Conservation (phyloP, 2,888 invertebrate species). For the Pseudococcus jackbeardsleyi region DNA sequence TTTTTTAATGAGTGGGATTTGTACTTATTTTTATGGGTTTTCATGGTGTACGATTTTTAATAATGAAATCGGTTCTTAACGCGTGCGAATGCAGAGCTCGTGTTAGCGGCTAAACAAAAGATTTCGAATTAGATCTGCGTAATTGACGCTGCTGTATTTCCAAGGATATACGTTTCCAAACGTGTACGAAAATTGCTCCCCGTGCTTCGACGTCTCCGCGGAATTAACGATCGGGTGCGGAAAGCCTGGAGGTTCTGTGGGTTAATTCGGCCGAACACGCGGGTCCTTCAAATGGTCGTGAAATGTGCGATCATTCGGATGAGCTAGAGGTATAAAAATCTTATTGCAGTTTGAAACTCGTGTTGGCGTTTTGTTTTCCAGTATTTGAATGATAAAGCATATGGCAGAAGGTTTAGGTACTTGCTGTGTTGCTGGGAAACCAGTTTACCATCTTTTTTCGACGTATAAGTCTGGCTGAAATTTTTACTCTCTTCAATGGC, state of each 20-base stretch:
- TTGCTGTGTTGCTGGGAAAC: neutral
- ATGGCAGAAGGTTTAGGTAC: neutral
- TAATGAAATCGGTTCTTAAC: constrained; percentile 11
- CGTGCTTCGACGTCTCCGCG: neutral
- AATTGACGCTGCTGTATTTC: neutral
- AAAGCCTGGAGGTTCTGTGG: neutral
- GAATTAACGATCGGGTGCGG: neutral
- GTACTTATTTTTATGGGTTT: constrained; percentile 22
- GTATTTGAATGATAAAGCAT: neutral
- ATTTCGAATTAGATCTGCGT: constrained; percentile 30
- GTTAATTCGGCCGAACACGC: constrained; percentile 8
- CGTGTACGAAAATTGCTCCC: neutral
- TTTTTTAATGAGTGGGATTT: constrained; percentile 6
- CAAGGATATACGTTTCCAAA: neutral
- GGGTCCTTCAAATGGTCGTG: constrained; percentile 13
- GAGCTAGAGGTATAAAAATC: neutral
- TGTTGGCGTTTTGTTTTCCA: neutral
- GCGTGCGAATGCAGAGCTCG: constrained; percentile 1
- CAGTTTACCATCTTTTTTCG: neutral
- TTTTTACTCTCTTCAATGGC: neutral
- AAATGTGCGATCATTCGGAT: neutral
- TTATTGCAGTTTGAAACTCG: neutral
- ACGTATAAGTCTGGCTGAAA: neutral
- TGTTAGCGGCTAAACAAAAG: constrained; percentile 24
- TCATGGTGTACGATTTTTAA: constrained; percentile 32